Base-by-base conservation (phyloP, 35 echinoderm and acorn worm species). In the Heliocidaris erythrogramma region DNA sequence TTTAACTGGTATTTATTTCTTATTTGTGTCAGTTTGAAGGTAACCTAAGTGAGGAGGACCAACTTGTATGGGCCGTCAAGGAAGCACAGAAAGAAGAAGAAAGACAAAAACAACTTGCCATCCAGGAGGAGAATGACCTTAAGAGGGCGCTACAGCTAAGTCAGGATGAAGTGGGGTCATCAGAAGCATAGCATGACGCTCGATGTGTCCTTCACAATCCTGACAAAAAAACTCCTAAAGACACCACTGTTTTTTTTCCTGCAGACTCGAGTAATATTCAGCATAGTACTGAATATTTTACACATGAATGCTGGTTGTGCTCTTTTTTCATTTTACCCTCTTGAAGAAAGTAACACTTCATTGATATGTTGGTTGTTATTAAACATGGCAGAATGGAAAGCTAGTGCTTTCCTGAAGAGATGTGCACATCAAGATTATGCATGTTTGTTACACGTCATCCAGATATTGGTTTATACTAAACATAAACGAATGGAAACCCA, bases 91-190 rank as follows among this genome's bases (percentile, higher is more conserved):
- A 91, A 61, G 94, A 95, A 85, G 95, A 97, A 61, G 35, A 96
- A 48, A 95, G 93, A 86, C 95, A 94, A 69, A 88, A 96, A 35
- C n/a, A 96, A 61, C 92, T 96, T 24, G 97, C 95, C 27, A 78
- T 60, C 32, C 90, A 97, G 88, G 97, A 97, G 49, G 95, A 96
- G 53, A 94, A 95, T 31, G 97, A 97, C 31, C 85, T 97, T 35
- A 90, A 97, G 85, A 97, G 48, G 56, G 97, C 97, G 88, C 50
- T 97, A 30, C 94, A 94, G 59, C 90, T 97, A 48, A 97, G 97
- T 86, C 88, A 90, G 42, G 94, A 91, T 31, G 97, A 97, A 27
- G 91, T 61, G 35, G 94, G 91, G 30, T 95, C 94, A 30, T 97
- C 96, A 49, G 96, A 97, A 16, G 95, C 88, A 47, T 97, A 94